A percentile compares a stretch with the other conserved stretches of the same genome.
phyloP scores from a whole-genome alignment of 2,797 vertebrate species.

The Heteromormyrus szaboi region DNA sequence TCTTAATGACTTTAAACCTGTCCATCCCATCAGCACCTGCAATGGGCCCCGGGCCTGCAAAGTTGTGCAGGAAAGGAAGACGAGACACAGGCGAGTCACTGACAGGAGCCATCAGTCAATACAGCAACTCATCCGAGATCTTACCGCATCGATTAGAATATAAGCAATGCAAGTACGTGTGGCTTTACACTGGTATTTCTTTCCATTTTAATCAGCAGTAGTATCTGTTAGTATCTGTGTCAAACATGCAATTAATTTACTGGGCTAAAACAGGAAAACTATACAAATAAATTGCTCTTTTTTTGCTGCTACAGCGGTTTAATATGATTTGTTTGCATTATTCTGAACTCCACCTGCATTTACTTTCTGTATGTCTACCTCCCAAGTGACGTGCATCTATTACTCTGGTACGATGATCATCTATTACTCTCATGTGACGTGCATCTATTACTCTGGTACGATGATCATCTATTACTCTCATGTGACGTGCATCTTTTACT shows the following conservation, averaged over 20 bases:
- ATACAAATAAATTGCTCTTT: neutral
- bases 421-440: neutral
- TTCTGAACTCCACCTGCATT: neutral
- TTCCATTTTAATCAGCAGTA: neutral
- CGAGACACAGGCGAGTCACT: neutral
- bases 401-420: neutral
- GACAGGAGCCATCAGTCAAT: neutral
- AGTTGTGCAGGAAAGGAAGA: neutral
- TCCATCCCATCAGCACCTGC: slow-evolving; percentile 20
- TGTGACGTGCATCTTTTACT: neutral
- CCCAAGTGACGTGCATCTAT: neutral
- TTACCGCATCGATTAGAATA: neutral
- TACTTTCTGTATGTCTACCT: neutral
- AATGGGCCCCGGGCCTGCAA: neutral
- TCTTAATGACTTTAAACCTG: slow-evolving; percentile 28
- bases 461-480: neutral
- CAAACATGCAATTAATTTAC: neutral
- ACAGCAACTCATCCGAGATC: neutral
- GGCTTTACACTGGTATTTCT: neutral
- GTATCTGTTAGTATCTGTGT: neutral
- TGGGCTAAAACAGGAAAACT: neutral
- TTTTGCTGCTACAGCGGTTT: neutral
- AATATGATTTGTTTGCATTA: neutral
- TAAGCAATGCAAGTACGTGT: neutral
- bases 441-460: neutral